Evolutionary conservation across 2,797 vertebrate species (phyloP), one percentile per base, ranked within the genome.

Genomic region (Serranus cabrilla): DNA sequence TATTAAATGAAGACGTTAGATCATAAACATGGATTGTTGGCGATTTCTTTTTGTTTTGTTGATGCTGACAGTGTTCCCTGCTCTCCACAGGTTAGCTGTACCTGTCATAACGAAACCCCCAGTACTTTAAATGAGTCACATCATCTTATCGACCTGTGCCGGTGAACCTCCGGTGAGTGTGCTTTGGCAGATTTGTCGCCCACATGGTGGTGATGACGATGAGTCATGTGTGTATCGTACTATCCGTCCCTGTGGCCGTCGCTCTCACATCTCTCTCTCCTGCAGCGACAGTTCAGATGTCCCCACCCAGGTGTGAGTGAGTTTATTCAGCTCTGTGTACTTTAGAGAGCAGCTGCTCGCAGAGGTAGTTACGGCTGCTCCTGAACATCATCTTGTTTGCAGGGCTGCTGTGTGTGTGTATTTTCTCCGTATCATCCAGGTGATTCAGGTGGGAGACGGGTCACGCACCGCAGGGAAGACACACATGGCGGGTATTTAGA

Each of bases 401-500:
- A 4, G 51, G 39, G 4, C 17, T 10, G 51, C 49, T 8, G 11
- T 55, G 37, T 50, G 47, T 45, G 63, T 64, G 62, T 51, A 3
- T 49, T 63, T 61, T 34, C 50, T 31, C 13, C 27, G 56, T 40
- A 20, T 55, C 58, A 65, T 73, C 58, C 71, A 51, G 65, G 58
- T 56, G 34, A 74, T 72, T 71, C 52, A 47, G 81, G 85, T 72
- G 80, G 81, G 76, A 79, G 78, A 79, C 40, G 14, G 87, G 76
- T 85, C 87, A 60, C 8, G 52, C 59, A 73, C 77, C 77, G 87
- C 71, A n/a, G 46, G 83, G 65, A 80, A 78, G 82, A 84, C 66
- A 27, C 75, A 63, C 79, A 76, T 23, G 66, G 50, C 47, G 60
- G 86, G 82, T 71, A 58, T 80, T 81, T 58, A 73, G 88, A 82